Conservation (phyloP, 1,140 invertebrate genomes). For the Zaprionus tsacasi region DNA sequence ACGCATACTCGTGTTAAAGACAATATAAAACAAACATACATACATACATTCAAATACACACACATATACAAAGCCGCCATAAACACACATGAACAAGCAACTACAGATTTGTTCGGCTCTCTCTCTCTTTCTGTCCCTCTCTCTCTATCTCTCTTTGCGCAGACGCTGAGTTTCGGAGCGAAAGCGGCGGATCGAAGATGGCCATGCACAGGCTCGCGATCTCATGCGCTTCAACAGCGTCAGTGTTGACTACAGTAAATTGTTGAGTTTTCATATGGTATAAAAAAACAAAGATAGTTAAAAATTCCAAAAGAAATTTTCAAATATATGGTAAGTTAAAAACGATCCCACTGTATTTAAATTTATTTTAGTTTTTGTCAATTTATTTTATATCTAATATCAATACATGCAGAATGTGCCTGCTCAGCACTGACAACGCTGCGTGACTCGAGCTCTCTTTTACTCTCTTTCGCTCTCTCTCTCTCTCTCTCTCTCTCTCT, state of each 20-base stretch:
- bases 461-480: conserved; percentile 3
- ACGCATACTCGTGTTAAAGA: conserved; percentile 40
- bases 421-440: neutral
- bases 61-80: conserved; percentile 40
- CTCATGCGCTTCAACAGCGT: conserved; percentile 8
- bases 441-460: neutral
- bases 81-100: conserved; percentile 33
- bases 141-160: conserved; percentile 12
- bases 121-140: conserved; percentile 19
- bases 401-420: neutral
- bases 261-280: too few species aligned
- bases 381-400: neutral
- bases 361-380: neutral
- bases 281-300: too few species aligned
- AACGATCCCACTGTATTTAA: too few species aligned
- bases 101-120: conserved; percentile 51
- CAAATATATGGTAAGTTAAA: too few species aligned
- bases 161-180: conserved; percentile 22
- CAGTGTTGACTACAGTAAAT: conserved; percentile 14
- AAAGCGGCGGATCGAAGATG: conserved; percentile 75
- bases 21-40: conserved; percentile 27
- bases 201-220: conserved; percentile 31
- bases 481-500: neutral
- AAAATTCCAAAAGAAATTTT: too few species aligned
- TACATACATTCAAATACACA: conserved; percentile 45